A percentile compares a stretch with the other conserved stretches of the same genome.
Evolutionary conservation across 1,140 invertebrate species (phyloP).

Genomic region (Cylas formicarius): DNA sequence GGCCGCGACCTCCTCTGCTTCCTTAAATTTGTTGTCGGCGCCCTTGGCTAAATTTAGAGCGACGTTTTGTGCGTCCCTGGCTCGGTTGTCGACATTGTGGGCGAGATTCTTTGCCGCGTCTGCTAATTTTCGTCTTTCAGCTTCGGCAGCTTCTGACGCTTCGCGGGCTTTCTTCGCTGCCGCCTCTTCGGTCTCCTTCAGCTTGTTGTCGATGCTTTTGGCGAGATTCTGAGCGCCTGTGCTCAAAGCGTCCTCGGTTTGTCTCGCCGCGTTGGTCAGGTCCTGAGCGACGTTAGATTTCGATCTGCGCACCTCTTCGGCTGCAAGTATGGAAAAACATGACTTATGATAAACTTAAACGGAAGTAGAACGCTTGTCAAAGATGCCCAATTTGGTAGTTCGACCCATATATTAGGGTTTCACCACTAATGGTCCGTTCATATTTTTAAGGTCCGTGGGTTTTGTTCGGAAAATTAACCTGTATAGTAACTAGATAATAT

Average conservation of each 20-base stretch:
- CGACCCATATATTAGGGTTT: too few species aligned
- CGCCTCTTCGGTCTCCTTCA: conserved; percentile 15
- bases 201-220: conserved; percentile 16
- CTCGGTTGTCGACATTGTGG: conserved; percentile 12
- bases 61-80: conserved; percentile 6
- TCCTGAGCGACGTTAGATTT: conserved; percentile 20
- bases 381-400: too few species aligned
- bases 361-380: too few species aligned
- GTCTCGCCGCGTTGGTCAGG: conserved; percentile 11
- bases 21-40: conserved; percentile 18
- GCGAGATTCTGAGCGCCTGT: conserved; percentile 18
- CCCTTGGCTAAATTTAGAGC: conserved; percentile 13
- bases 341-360: not conserved
- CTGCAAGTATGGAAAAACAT: conserved; percentile 14
- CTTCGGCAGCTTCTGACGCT: conserved; percentile 13
- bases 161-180: conserved; percentile 15
- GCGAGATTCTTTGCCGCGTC: conserved; percentile 6
- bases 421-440: too few species aligned
- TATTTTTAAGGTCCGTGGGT: too few species aligned
- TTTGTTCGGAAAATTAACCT: too few species aligned
- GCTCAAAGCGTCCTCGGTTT: conserved; percentile 1
- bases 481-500: too few species aligned
- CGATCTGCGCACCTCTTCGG: conserved; percentile 11
- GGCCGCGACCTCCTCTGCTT: conserved; percentile 9
- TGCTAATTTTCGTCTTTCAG: conserved; percentile 10